Evolutionary conservation across 53 echinoderm and acorn worm species (phyloP).

Genomic region (Hippasteria phrygiana): DNA sequence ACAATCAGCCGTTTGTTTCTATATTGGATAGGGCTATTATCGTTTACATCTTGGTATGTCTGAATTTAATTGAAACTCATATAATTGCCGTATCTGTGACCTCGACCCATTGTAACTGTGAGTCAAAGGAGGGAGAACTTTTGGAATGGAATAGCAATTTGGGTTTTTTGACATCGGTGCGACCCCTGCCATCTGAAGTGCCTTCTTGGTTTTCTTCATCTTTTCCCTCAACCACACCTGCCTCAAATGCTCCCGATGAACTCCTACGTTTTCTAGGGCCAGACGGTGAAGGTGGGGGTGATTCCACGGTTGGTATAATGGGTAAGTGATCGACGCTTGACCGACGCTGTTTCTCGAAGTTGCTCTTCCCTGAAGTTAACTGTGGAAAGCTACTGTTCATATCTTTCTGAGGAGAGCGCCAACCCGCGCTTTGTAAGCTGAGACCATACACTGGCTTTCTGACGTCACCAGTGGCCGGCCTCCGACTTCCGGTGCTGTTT

Average conservation of each 20-base stretch:
- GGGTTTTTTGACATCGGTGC: not conserved
- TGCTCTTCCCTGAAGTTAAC: not conserved
- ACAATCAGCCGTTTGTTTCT: too few species aligned
- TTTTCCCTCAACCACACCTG: not conserved
- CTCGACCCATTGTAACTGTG: constrained; percentile 2
- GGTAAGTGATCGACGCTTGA: constrained; percentile 56
- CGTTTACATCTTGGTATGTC: not conserved
- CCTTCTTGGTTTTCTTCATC: not conserved
- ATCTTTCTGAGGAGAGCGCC: constrained; percentile 28
- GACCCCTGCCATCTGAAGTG: not conserved
- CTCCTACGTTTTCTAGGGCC: constrained; percentile 30
- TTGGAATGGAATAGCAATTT: constrained; percentile 41
- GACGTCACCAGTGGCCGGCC: not conserved
- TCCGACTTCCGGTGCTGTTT: constrained; percentile 37
- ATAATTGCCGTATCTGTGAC: constrained; percentile 43
- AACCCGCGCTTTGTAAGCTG: constrained; percentile 8
- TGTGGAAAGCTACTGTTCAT: constrained; percentile 38
- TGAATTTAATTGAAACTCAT: not conserved
- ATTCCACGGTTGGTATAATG: not conserved
- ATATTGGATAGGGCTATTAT: too few species aligned
- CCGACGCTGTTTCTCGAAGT: constrained; percentile 56
- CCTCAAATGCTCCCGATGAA: constrained; percentile 19
- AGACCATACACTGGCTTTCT: not conserved
- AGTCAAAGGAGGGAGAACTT: constrained; percentile 41
- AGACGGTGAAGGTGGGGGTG: not conserved